Base-by-base conservation (phyloP, 2,113 vertebrate genomes). In the Menidia beryllina region DNA sequence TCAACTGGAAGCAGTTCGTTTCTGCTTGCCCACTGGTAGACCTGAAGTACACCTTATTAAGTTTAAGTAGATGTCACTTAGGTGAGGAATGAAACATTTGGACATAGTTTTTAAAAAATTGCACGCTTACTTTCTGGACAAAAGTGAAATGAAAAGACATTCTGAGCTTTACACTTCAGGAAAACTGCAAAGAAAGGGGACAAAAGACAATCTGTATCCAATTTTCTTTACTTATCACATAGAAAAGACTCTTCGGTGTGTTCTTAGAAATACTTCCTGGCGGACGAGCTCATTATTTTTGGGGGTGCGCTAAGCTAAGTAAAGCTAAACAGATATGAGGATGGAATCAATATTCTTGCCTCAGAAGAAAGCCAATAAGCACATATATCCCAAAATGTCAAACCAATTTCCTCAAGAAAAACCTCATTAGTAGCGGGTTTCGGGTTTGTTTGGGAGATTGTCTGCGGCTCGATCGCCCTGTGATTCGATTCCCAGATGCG, bases 401-500 rank as follows among this genome's bases (percentile, higher is more conserved):
- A 69, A 64, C 55, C 24, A 67, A 39, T 75, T 57, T 58, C 49
- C 65, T 51, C 30, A 61, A 69, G 60, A 41, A 62, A 75, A 79
- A 43, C 26, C 69, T 82, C 79, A 79, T 86, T 82, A 82, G 81
- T 48, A 30, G 54, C 65, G 62, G 76, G 62, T 75, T 83, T 86
- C 83, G 61, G 69, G 78, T 83, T 74, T 80, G 72, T 85, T 69
- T 79, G 58, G 52, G 49, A 59, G 62, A 57, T 58, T 58, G 53
- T 68, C 72, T 67, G 53, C 65, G 72, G 58, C 61, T 57, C 66
- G 71, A 58, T 66, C 49, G 23, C 57, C 21, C 8, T 4, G 55
- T 72, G 79, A 83, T 82, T 82, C 64, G 69, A 85, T 81, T 84
- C 75, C 67, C 72, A 77, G 85, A 82, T 77, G 60, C 59, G 67